Evolutionary conservation across 2,797 vertebrate genomes (phyloP).

Genomic region (Chelon labrosus): DNA sequence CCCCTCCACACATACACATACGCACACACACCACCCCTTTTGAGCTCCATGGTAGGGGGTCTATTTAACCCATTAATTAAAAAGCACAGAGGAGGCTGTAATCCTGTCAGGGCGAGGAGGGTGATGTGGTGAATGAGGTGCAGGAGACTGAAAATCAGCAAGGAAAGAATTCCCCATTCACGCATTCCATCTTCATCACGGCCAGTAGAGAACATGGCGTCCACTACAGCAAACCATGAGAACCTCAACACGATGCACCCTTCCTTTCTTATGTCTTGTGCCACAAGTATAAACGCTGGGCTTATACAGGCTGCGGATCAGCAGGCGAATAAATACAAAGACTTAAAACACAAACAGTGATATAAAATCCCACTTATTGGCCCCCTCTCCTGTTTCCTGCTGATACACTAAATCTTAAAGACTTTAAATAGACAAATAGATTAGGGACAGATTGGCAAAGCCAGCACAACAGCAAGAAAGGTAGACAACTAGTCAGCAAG

Average conservation of each 20-base stretch:
- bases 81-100: slow-evolving; percentile 77
- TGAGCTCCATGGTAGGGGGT: slow-evolving; percentile 73
- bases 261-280: not conserved
- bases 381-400: slow-evolving; percentile 30
- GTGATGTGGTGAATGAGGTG: slow-evolving; percentile 29
- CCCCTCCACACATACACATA: not conserved
- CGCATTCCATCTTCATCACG: slow-evolving; percentile 53
- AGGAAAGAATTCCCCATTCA: slow-evolving; percentile 37
- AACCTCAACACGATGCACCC: slow-evolving; percentile 4
- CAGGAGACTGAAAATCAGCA: not conserved
- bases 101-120: slow-evolving; percentile 80
- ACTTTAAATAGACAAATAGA: slow-evolving; percentile 72
- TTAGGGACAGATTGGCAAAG: slow-evolving; percentile 51
- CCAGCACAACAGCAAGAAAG: slow-evolving; percentile 42
- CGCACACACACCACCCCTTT: slow-evolving; percentile 52
- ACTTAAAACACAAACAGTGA: slow-evolving; percentile 68
- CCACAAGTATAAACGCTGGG: no score
- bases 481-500: slow-evolving; percentile 76
- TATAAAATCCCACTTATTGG: slow-evolving; percentile 71
- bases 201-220: slow-evolving; percentile 49
- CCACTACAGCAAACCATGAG: slow-evolving; percentile 18
- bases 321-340: slow-evolving; percentile 57
- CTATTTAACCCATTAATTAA: slow-evolving; percentile 85
- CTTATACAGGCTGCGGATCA: slow-evolving; percentile 15
- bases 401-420: slow-evolving; percentile 59